Evolutionary conservation across 2,113 vertebrate genomes (phyloP).

Genomic region (Mungos mungo): DNA sequence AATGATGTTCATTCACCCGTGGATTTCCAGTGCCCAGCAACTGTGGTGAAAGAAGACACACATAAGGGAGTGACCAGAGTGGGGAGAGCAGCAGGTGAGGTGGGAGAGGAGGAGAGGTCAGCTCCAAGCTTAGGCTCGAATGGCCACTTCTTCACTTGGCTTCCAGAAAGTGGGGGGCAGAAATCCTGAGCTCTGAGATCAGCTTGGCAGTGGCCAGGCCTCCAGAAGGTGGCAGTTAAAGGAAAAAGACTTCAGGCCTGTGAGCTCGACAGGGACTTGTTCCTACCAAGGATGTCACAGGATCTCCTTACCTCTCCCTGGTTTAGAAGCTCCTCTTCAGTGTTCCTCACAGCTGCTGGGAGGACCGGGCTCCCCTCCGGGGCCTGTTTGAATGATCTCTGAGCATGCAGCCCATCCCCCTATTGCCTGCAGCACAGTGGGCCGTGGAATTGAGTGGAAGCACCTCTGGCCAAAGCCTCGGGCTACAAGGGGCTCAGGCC

Average conservation of each 20-base stretch:
- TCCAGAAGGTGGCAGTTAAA: neutral
- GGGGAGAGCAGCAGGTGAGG: neutral
- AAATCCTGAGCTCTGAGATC: neutral
- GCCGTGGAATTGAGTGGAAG: neutral
- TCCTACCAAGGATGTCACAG: neutral
- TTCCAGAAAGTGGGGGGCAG: neutral
- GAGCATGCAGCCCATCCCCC: neutral
- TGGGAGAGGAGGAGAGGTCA: neutral
- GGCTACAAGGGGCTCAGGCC: neutral
- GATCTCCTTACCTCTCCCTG: neutral
- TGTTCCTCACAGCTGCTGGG: neutral
- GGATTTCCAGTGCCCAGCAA: neutral
- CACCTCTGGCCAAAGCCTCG: neutral
- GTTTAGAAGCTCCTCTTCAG: neutral
- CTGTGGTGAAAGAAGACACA: neutral
- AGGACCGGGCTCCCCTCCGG: neutral
- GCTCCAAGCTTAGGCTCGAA: neutral
- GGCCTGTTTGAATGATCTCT: neutral
- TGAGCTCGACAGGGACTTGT: neutral
- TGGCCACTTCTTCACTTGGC: neutral
- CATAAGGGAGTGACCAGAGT: neutral
- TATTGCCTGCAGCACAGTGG: neutral
- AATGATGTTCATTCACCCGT: neutral
- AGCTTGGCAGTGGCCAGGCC: neutral
- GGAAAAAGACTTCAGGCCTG: neutral